Evolutionary conservation across 2,888 invertebrate genomes (phyloP).

Genomic region (Drosophila rubida): DNA sequence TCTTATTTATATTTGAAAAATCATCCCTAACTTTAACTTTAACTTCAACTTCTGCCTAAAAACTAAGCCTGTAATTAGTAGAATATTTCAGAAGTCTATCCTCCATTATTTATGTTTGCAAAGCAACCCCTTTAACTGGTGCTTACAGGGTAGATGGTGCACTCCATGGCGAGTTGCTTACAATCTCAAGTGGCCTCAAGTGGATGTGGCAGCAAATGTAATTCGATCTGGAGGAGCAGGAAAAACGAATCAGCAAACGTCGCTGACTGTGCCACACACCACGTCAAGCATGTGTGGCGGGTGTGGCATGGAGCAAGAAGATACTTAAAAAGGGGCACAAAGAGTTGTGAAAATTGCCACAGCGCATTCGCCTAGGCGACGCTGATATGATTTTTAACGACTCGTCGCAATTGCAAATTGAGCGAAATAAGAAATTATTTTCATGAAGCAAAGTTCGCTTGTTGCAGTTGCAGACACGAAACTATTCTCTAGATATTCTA

Average conservation of each 20-base stretch:
- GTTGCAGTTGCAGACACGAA: background rate
- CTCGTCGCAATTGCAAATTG: constrained; percentile 64
- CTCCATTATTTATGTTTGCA: too few species aligned
- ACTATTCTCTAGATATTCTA: background rate
- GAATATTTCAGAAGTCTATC: too few species aligned
- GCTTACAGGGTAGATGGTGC: background rate
- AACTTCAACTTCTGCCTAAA: too few species aligned
- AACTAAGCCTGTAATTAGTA: too few species aligned
- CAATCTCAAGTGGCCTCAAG: constrained; percentile 37
- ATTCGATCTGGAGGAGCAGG: constrained; percentile 48
- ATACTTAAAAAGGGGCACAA: background rate
- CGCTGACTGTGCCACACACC: constrained; percentile 47
- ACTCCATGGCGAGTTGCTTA: constrained; percentile 3
- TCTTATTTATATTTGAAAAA: too few species aligned
- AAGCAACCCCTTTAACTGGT: too few species aligned
- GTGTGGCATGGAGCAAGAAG: background rate
- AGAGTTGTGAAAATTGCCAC: constrained; percentile 9
- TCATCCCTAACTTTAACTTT: too few species aligned
- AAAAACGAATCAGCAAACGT: constrained; percentile 18
- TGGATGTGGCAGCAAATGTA: constrained; percentile 38
- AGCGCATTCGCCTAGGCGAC: constrained; percentile 33
- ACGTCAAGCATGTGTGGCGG: constrained; percentile 26
- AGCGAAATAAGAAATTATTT: constrained; percentile 53
- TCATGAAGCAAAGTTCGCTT: constrained; percentile 9
- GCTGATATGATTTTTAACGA: constrained; percentile 63